Conservation (phyloP, 2,888 invertebrate genomes). For the Carterocephalus palaemon region DNA sequence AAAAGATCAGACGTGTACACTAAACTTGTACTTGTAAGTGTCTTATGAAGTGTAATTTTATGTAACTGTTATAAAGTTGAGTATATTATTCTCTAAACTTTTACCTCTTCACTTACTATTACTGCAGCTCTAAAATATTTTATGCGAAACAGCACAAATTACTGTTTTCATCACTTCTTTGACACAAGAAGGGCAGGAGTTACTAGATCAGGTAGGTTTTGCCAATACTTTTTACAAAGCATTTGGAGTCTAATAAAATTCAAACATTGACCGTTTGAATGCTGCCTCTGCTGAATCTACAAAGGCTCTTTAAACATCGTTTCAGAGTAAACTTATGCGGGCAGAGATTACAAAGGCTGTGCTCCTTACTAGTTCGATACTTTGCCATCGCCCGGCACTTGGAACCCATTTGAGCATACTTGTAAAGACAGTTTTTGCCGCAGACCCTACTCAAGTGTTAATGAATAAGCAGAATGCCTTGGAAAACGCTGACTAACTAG, state of each 20-base stretch:
- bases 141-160: too few species aligned
- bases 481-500: conserved; percentile 17
- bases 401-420: conserved; percentile 14
- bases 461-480: conserved; percentile 18
- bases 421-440: conserved; percentile 13
- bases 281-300: conserved; percentile 8
- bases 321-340: conserved; percentile 15
- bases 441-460: conserved; percentile 20
- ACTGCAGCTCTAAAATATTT: too few species aligned
- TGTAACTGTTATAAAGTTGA: too few species aligned
- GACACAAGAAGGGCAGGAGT: too few species aligned
- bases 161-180: too few species aligned
- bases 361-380: conserved; percentile 10
- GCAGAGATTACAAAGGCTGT: conserved; percentile 10
- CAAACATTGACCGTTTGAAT: too few species aligned
- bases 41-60: too few species aligned
- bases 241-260: not conserved
- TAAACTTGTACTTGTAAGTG: too few species aligned
- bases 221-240: too few species aligned
- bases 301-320: conserved; percentile 5
- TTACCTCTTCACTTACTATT: too few species aligned
- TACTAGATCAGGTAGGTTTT: too few species aligned
- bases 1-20: conserved; percentile 11
- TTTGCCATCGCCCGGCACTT: conserved; percentile 14
- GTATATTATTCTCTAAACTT: too few species aligned